Base-by-base conservation (phyloP, 1,140 invertebrate species). In the Cherax destructor region DNA sequence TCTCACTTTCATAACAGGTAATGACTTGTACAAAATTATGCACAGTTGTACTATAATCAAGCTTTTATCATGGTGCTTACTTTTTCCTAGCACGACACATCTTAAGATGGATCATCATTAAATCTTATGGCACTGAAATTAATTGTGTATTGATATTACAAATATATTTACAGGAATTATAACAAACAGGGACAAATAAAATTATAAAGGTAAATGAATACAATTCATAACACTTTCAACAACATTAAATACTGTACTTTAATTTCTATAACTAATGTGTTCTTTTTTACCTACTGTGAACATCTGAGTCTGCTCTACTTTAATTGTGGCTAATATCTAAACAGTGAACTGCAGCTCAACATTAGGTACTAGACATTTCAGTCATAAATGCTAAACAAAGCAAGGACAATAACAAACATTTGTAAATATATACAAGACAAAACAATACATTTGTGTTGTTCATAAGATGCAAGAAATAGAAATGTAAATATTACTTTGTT, bases 281-380 rank as follows among this genome's bases (percentile, higher is more conserved):
- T 41, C 30, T 41, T 41, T 5, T 21, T 69, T 11, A 69, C 21
- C 65, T 69, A 69, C 65, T 21, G 21, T 69, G 65, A 69, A 69
- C 65, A 69, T 18, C 13, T 69, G 21, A 21, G 21, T 69, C 21
- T 69, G 0, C 21, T 18, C 21, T 21, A 69, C 18, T 69, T 5
- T 69, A 69, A 69, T 18, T 21, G 30, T 41, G 30, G 30, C 21
- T 69, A 18, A 69, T 69, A 69, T 69, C 65, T 18, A 69, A 18
- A 69, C 13, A 69, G 9, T 59, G 21, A 69, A 69, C 21, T 69
- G 65, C 65, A 69, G 65, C 65, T 69, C 13, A 69, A 69, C 21
- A 69, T 69, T 69, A 69, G 65, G 65, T 69, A 16, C 65, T 69
- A 69, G 13, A 69, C 65, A 69, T 69, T 69, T 69, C 65, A 69